Percentiles rank a stretch among this genome's conserved stretches.
Evolutionary conservation across 1,140 invertebrate species (phyloP).

Genomic region (Sesamia nonagrioides): DNA sequence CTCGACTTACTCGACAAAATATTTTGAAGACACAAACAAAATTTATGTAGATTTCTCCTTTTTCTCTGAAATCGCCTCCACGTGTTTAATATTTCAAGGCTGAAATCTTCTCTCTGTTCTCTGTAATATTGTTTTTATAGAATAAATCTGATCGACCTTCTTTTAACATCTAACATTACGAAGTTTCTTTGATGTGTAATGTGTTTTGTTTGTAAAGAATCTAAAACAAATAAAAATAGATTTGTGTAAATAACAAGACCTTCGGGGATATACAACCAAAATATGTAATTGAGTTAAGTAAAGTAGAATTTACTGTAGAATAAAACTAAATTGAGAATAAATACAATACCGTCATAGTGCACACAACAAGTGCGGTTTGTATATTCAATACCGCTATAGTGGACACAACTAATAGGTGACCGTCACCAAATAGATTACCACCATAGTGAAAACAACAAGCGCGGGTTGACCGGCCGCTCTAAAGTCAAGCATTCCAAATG

Average conservation of each 20-base stretch:
- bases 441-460: slow-evolving; percentile 14
- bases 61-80: not conserved
- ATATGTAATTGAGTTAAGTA: not conserved
- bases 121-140: slow-evolving; percentile 12
- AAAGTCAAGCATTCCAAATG: slow-evolving; percentile 6
- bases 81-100: slow-evolving; percentile 27
- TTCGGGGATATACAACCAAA: not conserved
- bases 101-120: not conserved
- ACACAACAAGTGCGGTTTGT: slow-evolving; percentile 21
- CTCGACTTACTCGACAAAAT: slow-evolving; percentile 3
- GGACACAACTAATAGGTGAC: no score
- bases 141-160: slow-evolving; percentile 25
- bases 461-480: slow-evolving; percentile 22
- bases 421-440: slow-evolving; percentile 3
- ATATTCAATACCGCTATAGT: slow-evolving; percentile 11
- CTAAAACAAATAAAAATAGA: not conserved
- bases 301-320: not conserved
- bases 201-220: not conserved
- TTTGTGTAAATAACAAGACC: not conserved
- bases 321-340: not conserved
- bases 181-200: slow-evolving; percentile 17
- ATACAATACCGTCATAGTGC: slow-evolving; percentile 16
- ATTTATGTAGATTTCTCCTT: slow-evolving; percentile 5
- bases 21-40: slow-evolving; percentile 23
- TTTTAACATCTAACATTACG: slow-evolving; percentile 3